Evolutionary conservation across 2,888 invertebrate genomes (phyloP).

Genomic region (Synanthedon formicaeformis): DNA sequence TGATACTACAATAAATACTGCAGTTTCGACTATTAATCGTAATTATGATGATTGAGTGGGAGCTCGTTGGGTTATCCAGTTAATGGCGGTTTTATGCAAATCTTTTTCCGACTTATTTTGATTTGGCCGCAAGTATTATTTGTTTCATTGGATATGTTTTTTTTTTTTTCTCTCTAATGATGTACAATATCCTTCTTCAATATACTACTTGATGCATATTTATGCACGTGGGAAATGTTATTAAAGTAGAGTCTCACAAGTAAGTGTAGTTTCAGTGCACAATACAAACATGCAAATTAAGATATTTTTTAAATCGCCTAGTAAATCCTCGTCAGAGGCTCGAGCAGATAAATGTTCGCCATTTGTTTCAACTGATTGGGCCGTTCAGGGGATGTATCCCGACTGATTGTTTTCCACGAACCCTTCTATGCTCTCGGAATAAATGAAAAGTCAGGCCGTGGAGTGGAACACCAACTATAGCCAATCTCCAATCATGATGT

Average conservation of each 20-base stretch:
- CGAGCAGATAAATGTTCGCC: conserved; percentile 10
- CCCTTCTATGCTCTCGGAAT: conserved; percentile 37
- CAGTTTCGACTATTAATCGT: conserved; percentile 21
- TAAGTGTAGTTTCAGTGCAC: too few relatives aligned
- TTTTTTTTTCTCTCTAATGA: too few relatives aligned
- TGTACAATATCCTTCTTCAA: too few relatives aligned
- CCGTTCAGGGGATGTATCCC: conserved; percentile 44
- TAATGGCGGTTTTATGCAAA: background rate
- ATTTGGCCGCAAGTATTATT: too few relatives aligned
- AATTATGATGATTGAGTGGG: conserved; percentile 22
- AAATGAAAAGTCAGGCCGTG: conserved; percentile 31
- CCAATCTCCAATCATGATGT: conserved; percentile 35
- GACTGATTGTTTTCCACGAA: conserved; percentile 61
- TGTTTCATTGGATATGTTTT: too few relatives aligned
- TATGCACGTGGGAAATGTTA: too few relatives aligned
- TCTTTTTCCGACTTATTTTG: background rate
- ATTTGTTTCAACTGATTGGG: conserved; percentile 64
- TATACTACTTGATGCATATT: too few relatives aligned
- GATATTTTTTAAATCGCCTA: background rate
- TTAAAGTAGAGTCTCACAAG: too few relatives aligned
- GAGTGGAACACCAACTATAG: conserved; percentile 32
- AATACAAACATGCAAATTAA: background rate
- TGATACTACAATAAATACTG: background rate
- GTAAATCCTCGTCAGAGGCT: background rate
- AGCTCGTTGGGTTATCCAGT: conserved; percentile 1